Evolutionary conservation across 2,113 vertebrate species (phyloP).

Genomic region (Macheiramphus alcinus): DNA sequence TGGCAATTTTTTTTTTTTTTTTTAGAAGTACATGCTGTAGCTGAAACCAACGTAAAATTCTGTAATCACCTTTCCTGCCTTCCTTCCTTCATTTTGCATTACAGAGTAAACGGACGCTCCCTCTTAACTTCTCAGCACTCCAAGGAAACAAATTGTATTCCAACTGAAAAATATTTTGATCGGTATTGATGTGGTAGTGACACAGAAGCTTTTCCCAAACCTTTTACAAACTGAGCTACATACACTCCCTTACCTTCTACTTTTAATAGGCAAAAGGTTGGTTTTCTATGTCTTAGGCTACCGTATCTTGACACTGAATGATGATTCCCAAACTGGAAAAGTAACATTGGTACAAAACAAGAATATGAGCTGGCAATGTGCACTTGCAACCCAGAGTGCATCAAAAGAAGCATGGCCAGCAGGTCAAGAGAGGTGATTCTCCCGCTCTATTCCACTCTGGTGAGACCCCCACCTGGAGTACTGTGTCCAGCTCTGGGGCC

Average conservation of each 20-base stretch:
- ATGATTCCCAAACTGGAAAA: background rate
- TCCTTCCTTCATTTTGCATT: background rate
- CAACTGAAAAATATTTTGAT: background rate
- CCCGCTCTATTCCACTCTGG: background rate
- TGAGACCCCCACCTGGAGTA: background rate
- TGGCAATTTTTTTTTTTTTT: background rate
- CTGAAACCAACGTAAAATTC: background rate
- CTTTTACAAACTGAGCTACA: background rate
- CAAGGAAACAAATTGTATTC: background rate
- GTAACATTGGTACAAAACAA: background rate
- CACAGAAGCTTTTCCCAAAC: background rate
- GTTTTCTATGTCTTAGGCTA: background rate
- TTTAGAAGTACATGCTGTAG: background rate
- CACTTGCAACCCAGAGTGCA: no score
- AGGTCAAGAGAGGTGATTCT: background rate
- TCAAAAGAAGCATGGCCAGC: background rate
- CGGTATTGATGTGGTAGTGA: background rate
- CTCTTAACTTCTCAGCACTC: background rate
- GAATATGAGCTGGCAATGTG: no score
- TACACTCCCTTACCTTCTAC: background rate
- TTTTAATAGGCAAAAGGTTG: background rate
- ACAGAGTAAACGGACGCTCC: background rate
- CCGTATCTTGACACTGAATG: background rate
- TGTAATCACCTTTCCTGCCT: background rate
- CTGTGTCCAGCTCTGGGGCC: no score